phyloP scores from a whole-genome alignment of 2,888 invertebrate species.

The Tachina grossa region DNA sequence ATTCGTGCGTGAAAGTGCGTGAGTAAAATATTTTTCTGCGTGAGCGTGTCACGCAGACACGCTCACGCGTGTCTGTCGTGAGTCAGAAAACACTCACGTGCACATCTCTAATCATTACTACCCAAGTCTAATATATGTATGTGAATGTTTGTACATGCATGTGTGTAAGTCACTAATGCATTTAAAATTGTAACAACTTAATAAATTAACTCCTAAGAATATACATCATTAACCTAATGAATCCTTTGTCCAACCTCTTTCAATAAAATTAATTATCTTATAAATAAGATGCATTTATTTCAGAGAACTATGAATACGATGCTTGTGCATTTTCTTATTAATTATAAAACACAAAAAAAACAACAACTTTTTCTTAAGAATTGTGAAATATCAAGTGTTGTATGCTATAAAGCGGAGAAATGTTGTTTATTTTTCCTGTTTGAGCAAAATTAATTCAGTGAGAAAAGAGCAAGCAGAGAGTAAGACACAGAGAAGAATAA shows the following conservation, averaged over 20 bases:
- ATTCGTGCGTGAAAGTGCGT: no score
- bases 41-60: no score
- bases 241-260: slow-evolving; percentile 25
- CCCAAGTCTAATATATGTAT: not conserved
- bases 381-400: not conserved
- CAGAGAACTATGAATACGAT: slow-evolving; percentile 58
- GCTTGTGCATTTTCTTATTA: slow-evolving; percentile 58
- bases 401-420: not conserved
- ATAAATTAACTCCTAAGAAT: slow-evolving; percentile 3
- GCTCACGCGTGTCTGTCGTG: no score
- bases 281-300: slow-evolving; percentile 61
- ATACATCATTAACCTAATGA: slow-evolving; percentile 25
- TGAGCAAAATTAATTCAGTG: slow-evolving; percentile 54
- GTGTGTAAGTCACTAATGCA: not conserved
- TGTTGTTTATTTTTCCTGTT: not conserved
- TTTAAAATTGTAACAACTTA: not conserved
- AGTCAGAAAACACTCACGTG: no score
- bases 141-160: not conserved
- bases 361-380: not conserved
- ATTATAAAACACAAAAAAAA: slow-evolving; percentile 22
- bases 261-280: slow-evolving; percentile 52
- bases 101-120: no score
- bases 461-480: slow-evolving; percentile 72
- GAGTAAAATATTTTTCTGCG: no score
- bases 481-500: slow-evolving; percentile 47